These are phyloP conservation scores for Corythornis cristatus DNA, from an alignment of 2,113 vertebrate species.

Conservation along the genomic window DNA sequence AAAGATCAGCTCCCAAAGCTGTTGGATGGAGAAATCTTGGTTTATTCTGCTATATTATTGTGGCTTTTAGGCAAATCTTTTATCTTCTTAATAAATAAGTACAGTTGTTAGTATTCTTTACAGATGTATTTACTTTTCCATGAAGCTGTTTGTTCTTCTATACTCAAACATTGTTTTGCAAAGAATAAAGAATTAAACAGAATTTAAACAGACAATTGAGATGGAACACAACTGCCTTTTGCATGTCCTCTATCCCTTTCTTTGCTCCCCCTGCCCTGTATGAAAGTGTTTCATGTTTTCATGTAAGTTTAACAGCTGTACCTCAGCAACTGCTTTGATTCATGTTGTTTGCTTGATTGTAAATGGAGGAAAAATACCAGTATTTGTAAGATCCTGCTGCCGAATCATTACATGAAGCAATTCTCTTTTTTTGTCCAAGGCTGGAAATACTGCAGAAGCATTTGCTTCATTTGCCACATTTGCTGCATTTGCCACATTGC, in stretches of 20 bases:
- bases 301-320: neutral
- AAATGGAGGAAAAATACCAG: neutral
- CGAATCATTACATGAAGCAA: neutral
- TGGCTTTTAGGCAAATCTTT: neutral
- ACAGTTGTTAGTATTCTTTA: neutral
- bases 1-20: neutral
- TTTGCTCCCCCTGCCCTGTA: neutral
- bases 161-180: neutral
- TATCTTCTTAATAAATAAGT: neutral
- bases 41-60: neutral
- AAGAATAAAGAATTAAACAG: neutral
- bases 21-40: neutral
- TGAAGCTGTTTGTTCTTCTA: neutral
- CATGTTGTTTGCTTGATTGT: neutral
- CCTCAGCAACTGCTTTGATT: neutral
- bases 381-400: neutral
- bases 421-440: neutral
- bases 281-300: neutral
- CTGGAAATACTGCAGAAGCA: neutral
- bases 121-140: neutral
- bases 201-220: neutral
- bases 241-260: neutral
- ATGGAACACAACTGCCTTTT: neutral
- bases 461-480: neutral
- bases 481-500: too few species aligned